Conservation (phyloP, 2,113 vertebrate species). For the Marmota monax region DNA sequence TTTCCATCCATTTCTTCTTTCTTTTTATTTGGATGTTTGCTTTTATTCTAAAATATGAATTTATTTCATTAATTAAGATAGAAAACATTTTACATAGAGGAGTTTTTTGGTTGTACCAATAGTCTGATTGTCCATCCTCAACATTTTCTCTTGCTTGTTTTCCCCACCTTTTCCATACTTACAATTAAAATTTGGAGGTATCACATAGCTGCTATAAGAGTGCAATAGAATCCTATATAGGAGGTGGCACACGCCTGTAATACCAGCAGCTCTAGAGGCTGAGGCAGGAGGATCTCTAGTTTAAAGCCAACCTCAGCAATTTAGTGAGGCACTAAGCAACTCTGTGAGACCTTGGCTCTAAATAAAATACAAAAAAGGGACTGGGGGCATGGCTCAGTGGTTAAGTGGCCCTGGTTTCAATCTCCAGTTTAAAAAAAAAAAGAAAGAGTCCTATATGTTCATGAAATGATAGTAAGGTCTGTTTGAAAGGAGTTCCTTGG, state of each 20-base stretch:
- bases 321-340: too few relatives aligned
- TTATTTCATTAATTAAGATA: constrained; percentile 39
- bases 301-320: too few relatives aligned
- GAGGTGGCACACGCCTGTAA: neutral
- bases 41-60: neutral
- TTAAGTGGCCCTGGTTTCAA: too few relatives aligned
- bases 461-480: neutral
- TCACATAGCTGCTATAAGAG: neutral
- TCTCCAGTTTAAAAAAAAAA: too few relatives aligned
- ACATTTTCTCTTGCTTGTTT: neutral
- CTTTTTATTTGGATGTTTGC: neutral
- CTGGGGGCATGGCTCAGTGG: too few relatives aligned
- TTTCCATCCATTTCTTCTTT: neutral
- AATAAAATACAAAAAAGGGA: too few relatives aligned
- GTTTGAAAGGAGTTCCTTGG: neutral
- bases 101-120: neutral
- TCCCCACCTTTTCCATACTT: neutral
- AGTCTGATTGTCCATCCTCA: neutral
- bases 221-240: neutral
- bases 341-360: too few relatives aligned
- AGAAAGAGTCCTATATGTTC: neutral
- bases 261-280: too few relatives aligned
- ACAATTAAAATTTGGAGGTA: neutral
- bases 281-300: too few relatives aligned
- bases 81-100: neutral